Evolutionary conservation across 2,113 vertebrate genomes (phyloP).

Genomic region (Eulemur rufifrons): DNA sequence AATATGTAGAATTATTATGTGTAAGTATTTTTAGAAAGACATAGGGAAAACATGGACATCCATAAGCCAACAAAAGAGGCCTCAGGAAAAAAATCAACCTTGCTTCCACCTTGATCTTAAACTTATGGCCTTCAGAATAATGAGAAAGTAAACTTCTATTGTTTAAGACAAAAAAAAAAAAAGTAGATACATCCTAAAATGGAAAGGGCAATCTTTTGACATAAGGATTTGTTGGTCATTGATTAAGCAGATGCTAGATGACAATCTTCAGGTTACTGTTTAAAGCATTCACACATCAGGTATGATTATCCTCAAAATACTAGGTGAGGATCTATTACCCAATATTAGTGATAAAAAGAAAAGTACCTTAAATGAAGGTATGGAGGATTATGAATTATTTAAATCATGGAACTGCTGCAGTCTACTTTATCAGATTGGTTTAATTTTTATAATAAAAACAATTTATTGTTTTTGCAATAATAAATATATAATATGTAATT

Average conservation of each 20-base stretch:
- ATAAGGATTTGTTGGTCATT: background rate
- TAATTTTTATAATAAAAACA: background rate
- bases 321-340: background rate
- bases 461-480: background rate
- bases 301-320: background rate
- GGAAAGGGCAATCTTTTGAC: background rate
- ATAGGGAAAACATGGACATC: no score
- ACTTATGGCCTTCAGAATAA: no score
- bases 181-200: background rate
- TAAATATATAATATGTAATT: background rate
- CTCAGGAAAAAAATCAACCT: no score
- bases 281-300: background rate
- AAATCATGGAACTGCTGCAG: background rate
- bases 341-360: background rate
- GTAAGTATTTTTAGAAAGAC: no score
- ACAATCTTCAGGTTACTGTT: background rate
- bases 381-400: background rate
- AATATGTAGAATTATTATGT: no score
- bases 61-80: no score
- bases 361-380: background rate
- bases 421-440: background rate
- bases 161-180: background rate
- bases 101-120: no score
- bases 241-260: background rate
- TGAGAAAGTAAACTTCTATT: no score